Conservation (phyloP, 2,888 invertebrate genomes). For the Barypeithes pellucidus region DNA sequence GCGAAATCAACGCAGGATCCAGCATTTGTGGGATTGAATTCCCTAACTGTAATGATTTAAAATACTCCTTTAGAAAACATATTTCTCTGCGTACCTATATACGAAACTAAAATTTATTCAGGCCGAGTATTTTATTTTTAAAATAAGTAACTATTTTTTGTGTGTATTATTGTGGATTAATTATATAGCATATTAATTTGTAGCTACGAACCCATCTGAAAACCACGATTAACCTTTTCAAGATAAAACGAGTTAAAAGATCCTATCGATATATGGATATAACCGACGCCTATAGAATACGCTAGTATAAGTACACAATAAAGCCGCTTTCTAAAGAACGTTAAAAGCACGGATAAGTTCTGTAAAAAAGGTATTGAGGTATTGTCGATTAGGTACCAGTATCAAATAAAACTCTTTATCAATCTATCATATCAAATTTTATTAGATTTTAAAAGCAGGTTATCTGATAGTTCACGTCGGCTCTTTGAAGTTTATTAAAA, state of each 20-base stretch:
- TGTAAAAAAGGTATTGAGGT: conserved; percentile 38
- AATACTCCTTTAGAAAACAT: too few species aligned
- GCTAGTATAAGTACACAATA: conserved; percentile 47
- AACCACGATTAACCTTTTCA: neutral
- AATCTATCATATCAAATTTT: conserved; percentile 60
- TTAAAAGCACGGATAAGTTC: conserved; percentile 55
- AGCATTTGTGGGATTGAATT: too few species aligned
- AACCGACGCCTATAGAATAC: conserved; percentile 23
- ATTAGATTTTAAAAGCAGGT: conserved; percentile 60
- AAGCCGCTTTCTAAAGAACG: conserved; percentile 58
- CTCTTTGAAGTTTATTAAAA: conserved; percentile 53
- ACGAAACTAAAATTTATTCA: too few species aligned
- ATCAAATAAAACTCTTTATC: conserved; percentile 55
- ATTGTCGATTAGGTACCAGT: conserved; percentile 12
- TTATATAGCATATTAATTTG: too few species aligned
- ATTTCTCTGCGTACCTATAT: too few species aligned
- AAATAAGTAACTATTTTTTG: too few species aligned
- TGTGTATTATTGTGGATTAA: too few species aligned
- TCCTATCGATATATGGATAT: neutral
- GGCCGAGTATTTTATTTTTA: too few species aligned
- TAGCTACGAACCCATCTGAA: too few species aligned
- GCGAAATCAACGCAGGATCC: too few species aligned
- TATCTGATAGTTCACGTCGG: conserved; percentile 59
- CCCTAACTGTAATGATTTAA: too few species aligned
- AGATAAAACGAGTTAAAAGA: conserved; percentile 10